Evolutionary conservation across 1,140 invertebrate genomes (phyloP), one percentile per base, ranked within the genome.

Genomic region (Notospermus geniculatus): DNA sequence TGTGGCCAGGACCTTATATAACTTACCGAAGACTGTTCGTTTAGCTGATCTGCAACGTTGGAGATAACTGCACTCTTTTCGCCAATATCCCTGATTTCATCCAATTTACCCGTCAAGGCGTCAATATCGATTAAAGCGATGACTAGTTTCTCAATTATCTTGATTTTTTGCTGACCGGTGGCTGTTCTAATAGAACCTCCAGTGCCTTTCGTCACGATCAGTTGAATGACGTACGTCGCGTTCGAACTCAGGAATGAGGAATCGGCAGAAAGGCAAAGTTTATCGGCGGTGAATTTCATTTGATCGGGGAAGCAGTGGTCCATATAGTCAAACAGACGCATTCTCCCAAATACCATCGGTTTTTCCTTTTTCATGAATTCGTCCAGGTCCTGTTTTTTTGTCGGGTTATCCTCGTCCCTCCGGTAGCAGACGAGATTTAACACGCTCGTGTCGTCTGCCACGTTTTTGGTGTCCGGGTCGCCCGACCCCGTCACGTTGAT

Each of bases 401-500:
- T 67, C 19, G 70, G 71, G 17, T 55, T 65, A 9, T 62, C 66
- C 22, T 68, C 65, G 58, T 68, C 67, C n/a, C 71, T 62, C 2
- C 65, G 67, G 19, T 68, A 59, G 56, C 70, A 75, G 32, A 78
- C 65, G 11, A 78, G 50, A 56, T 77, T 63, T 27, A 68, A 23
- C n/a, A 27, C 25, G 22, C 22, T 19, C 2, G 19, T 25, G 19
- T 27, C 19, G 25, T 53, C 30, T 17, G 22, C 25, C 2, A 11
- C 17, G 2, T 29, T 11, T 11, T 27, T 36, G 9, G 77, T 66
- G 60, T 80, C 78, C 1, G 78, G 78, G 60, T 80, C 78, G 36
- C 67, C 57, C 1, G 75, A 76, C 22, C 56, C 61, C 9, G 59
- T 60, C 39, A 79, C 67, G 56, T 79, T 69, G 32, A 78, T 62